These are phyloP conservation scores for Aradus depressus DNA, from an alignment of 2,888 invertebrate species.

Conservation along the genomic window DNA sequence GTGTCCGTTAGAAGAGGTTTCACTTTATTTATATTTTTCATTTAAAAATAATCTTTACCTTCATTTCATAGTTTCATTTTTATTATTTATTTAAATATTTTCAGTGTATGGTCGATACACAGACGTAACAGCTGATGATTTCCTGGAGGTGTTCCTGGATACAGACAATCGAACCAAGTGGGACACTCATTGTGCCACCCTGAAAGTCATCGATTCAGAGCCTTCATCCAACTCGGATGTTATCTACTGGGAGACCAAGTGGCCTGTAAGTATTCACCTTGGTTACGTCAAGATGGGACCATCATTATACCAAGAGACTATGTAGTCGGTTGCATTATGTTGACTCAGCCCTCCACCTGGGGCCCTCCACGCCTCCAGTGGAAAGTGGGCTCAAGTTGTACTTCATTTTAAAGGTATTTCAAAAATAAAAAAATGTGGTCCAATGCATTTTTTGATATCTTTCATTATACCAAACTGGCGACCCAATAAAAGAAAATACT, in stretches of 20 bases:
- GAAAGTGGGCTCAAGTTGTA: too few relatives aligned
- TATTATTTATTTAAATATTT: constrained; percentile 23
- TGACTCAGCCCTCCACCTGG: neutral
- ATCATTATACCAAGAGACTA: neutral
- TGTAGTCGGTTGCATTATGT: neutral
- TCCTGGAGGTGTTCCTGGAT: constrained; percentile 72
- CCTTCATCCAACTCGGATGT: constrained; percentile 53
- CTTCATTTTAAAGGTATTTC: too few relatives aligned
- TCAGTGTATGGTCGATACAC: constrained; percentile 68
- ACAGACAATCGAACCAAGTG: constrained; percentile 63
- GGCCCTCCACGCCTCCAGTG: neutral
- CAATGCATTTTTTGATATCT: too few relatives aligned
- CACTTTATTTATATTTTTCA: neutral
- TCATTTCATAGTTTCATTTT: constrained; percentile 10
- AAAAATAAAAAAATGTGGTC: too few relatives aligned
- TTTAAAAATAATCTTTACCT: neutral
- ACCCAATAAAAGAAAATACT: too few relatives aligned
- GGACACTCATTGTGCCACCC: constrained; percentile 64
- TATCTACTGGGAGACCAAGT: constrained; percentile 79
- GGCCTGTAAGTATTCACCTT: constrained; percentile 54
- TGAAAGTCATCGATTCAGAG: constrained; percentile 58
- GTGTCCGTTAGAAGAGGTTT: neutral
- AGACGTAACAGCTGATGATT: constrained; percentile 67
- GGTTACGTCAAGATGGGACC: neutral
- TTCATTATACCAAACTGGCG: too few relatives aligned